These are phyloP conservation scores for Meiosimyza decipiens DNA, from an alignment of 2,888 invertebrate genomes.

Conservation along the genomic window DNA sequence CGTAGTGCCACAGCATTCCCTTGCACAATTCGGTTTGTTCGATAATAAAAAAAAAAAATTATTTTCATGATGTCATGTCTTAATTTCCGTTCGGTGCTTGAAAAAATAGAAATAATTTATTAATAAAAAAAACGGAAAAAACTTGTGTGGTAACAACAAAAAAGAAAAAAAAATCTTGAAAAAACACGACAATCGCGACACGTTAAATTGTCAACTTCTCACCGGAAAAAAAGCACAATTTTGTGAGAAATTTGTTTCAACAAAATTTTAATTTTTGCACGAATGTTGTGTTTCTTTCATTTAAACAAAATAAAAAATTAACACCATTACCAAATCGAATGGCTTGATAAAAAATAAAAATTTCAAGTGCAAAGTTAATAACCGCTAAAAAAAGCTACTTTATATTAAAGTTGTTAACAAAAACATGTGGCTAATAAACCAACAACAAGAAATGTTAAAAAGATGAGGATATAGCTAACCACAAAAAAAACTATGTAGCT, in stretches of 20 bases:
- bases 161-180: not conserved
- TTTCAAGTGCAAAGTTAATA: conserved; percentile 2
- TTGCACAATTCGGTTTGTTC: not conserved
- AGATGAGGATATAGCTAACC: too few relatives aligned
- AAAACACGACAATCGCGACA: not conserved
- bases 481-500: too few relatives aligned
- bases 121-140: not conserved
- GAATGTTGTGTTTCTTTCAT: conserved; percentile 3
- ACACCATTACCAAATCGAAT: too few relatives aligned
- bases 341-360: not conserved
- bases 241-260: not conserved
- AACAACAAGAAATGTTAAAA: too few relatives aligned
- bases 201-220: not conserved
- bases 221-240: conserved; percentile 1
- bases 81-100: not conserved
- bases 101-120: conserved; percentile 7
- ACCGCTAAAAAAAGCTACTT: conserved; percentile 1
- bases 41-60: not conserved
- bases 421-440: conserved; percentile 16
- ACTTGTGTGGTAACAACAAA: not conserved
- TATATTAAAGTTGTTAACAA: not conserved
- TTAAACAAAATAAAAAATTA: not conserved
- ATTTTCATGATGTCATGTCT: conserved; percentile 23
- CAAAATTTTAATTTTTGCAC: conserved; percentile 10
- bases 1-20: not conserved